Conservation (phyloP, 2,888 invertebrate species). For the Troglohyphantes excavatus region DNA sequence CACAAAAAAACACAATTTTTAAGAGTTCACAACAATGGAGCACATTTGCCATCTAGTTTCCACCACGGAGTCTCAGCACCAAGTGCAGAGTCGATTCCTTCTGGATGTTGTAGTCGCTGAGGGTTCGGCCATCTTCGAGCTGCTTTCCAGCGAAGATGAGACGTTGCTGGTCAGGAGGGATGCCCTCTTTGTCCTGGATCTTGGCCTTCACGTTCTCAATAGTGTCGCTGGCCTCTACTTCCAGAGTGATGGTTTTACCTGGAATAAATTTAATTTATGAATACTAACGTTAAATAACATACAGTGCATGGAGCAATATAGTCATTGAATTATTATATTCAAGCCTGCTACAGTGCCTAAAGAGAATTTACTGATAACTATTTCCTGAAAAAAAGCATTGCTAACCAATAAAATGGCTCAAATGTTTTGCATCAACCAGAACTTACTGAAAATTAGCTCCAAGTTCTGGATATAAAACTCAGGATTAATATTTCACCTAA, state of each 20-base stretch:
- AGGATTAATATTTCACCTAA: too few species aligned
- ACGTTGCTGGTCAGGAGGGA: conserved; percentile 94
- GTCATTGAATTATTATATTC: too few species aligned
- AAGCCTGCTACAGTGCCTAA: too few species aligned
- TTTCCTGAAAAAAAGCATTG: too few species aligned
- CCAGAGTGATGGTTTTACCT: conserved; percentile 95
- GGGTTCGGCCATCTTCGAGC: conserved; percentile 86
- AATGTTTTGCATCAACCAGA: too few species aligned
- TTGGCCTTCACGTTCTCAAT: conserved; percentile 97
- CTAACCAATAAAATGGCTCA: too few species aligned
- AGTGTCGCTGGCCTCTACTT: conserved; percentile 95
- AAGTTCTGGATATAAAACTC: too few species aligned
- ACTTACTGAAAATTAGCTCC: too few species aligned
- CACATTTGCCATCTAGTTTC: conserved; percentile 81
- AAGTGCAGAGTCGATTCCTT: conserved; percentile 84
- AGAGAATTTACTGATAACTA: too few species aligned
- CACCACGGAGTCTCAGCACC: conserved; percentile 81
- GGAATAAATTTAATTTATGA: neutral
- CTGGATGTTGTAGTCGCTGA: conserved; percentile 87
- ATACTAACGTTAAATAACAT: too few species aligned
- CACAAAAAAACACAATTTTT: conserved; percentile 3
- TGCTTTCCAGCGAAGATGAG: conserved; percentile 87
- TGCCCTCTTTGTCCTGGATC: conserved; percentile 95
- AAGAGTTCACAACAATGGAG: neutral
- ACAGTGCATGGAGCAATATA: too few species aligned